Conservation (phyloP, 2,797 vertebrate genomes). For the Jordanella pulchra region DNA sequence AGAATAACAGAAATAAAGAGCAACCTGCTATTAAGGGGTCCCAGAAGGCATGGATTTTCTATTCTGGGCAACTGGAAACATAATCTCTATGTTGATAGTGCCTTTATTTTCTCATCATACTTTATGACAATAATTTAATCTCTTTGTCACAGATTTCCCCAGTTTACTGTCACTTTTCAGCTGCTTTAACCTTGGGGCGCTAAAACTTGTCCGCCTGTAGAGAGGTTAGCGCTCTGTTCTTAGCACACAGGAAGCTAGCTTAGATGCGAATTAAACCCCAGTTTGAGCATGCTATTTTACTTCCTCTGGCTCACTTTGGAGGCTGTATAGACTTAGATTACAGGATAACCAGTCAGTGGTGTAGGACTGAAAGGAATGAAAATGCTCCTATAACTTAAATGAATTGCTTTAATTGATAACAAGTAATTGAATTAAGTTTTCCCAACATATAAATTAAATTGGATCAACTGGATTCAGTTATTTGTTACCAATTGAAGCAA, state of each 20-base stretch:
- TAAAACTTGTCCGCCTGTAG: neutral
- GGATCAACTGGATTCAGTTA: too few relatives aligned
- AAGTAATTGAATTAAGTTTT: too few relatives aligned
- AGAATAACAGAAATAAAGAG: too few relatives aligned
- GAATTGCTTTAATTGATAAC: too few relatives aligned
- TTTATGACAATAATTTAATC: neutral
- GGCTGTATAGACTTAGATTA: neutral
- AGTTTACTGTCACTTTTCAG: neutral
- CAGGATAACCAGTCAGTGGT: neutral
- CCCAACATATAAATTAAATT: too few relatives aligned
- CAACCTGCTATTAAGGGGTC: too few relatives aligned
- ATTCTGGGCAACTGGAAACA: too few relatives aligned
- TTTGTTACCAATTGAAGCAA: too few relatives aligned
- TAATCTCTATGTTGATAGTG: too few relatives aligned
- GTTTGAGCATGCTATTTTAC: neutral
- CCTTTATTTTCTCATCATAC: neutral
- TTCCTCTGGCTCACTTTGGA: neutral
- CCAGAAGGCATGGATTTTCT: too few relatives aligned
- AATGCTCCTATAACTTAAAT: too few relatives aligned
- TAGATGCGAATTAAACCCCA: neutral
- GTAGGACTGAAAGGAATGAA: too few relatives aligned
- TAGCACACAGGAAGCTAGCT: neutral
- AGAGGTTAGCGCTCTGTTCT: neutral
- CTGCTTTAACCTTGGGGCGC: neutral
- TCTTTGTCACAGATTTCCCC: neutral